Base-by-base conservation (phyloP, 1,140 invertebrate species). In the Hestina assimilis region DNA sequence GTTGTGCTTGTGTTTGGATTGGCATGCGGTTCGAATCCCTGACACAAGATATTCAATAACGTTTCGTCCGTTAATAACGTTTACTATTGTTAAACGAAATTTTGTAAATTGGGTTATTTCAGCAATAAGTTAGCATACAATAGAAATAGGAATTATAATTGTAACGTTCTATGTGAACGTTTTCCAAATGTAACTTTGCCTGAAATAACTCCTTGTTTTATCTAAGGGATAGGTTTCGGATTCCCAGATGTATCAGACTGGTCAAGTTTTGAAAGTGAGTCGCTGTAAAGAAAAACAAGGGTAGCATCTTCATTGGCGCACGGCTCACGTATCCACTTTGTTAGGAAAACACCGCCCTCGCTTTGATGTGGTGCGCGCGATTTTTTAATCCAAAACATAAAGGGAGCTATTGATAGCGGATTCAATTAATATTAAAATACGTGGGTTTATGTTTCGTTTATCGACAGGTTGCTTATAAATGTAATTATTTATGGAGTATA, bases 321-420 rank as follows among this genome's bases (percentile, higher is more conserved):
- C 72, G 46, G 59, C 60, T 68, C 72, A 75, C 72, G 72, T 60
- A 52, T 60, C 60, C 72, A 75, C 69, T 75, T 71, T 72, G 72
- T 75, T 72, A 75, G 67, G 59, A 71, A 75, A 75, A 75, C 69
- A 72, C 54, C 63, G 47, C 45, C 26, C 58, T 51, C 54, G 69
- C 67, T 75, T 75, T 75, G 69, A 72, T 72, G 53, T 66, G 52
- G 26, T 61, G 63, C 48, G 33, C 55, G 56, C 61, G 72, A 66
- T 66, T 75, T 75, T 75, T 75, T 72, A 75, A 75, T 75, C 69
- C 69, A 75, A 72, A 70, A 59, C 52, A 59, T 51, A 66, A 67
- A 67, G 29, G 56, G 76, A 77, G 79, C 80, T 82, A 82, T 82
- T 80, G 75, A 82, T 83, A 68, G 63, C 6, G 35, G 48, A 51